phyloP scores from a whole-genome alignment of 2,888 invertebrate species.

The Cataglyphis cursor region DNA sequence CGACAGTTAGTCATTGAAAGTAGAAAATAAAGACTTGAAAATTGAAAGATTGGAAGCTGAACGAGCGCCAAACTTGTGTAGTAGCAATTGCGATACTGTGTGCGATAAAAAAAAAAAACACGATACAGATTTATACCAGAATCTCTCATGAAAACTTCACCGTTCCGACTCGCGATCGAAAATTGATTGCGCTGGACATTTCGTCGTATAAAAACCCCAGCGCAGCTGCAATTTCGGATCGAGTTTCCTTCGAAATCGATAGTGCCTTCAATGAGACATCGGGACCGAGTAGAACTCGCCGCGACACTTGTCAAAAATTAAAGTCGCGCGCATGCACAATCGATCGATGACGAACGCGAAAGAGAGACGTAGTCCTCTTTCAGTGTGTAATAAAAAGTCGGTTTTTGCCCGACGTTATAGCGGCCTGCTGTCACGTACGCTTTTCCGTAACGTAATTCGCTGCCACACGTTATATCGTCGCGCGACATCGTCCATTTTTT shows the following conservation, averaged over 20 bases:
- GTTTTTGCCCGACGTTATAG: slow-evolving; percentile 21
- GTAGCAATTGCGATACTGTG: not conserved
- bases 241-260: slow-evolving; percentile 32
- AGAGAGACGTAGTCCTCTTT: slow-evolving; percentile 22
- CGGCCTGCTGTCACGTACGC: slow-evolving; percentile 11
- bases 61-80: not conserved
- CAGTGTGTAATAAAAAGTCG: slow-evolving; percentile 33
- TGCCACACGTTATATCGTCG: slow-evolving; percentile 20
- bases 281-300: slow-evolving; percentile 24
- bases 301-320: slow-evolving; percentile 66
- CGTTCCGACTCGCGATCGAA: slow-evolving; percentile 26
- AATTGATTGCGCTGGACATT: slow-evolving; percentile 41
- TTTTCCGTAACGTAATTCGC: slow-evolving; percentile 42
- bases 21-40: slow-evolving; percentile 10
- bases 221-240: slow-evolving; percentile 41
- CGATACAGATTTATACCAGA: slow-evolving; percentile 22
- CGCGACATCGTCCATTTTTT: slow-evolving; percentile 45
- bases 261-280: slow-evolving; percentile 29
- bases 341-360: slow-evolving; percentile 52
- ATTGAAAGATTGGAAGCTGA: not conserved
- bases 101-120: slow-evolving; percentile 1
- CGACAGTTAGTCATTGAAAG: slow-evolving; percentile 1
- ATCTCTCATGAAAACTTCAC: slow-evolving; percentile 39
- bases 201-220: slow-evolving; percentile 18
- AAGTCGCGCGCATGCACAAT: slow-evolving; percentile 32